phyloP scores from a whole-genome alignment of 2,888 invertebrate genomes.

The Aphrophora alni region DNA sequence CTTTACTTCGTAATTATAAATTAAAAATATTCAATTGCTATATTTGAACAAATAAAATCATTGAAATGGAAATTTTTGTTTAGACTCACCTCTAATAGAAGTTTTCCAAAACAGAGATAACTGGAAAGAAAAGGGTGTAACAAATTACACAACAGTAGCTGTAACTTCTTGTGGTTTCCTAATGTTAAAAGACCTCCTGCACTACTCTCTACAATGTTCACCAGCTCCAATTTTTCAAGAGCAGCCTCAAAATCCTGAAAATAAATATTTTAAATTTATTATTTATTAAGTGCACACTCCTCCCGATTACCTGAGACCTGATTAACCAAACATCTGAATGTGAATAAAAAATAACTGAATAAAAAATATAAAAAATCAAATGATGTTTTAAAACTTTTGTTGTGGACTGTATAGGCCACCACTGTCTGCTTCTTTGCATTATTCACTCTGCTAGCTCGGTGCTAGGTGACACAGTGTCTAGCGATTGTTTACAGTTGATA shows the following conservation, averaged over 20 bases:
- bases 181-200: slow-evolving; percentile 53
- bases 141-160: slow-evolving; percentile 65
- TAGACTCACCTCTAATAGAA: slow-evolving; percentile 58
- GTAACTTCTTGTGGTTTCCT: slow-evolving; percentile 60
- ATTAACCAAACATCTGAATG: background rate
- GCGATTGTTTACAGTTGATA: no score
- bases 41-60: background rate
- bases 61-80: background rate
- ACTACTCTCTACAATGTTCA: slow-evolving; percentile 55
- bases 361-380: no score
- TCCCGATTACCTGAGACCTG: slow-evolving; percentile 26
- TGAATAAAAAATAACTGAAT: slow-evolving; percentile 25
- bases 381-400: no score
- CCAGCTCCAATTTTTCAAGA: slow-evolving; percentile 55
- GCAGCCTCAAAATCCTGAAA: slow-evolving; percentile 60
- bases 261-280: no score
- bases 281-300: slow-evolving; percentile 27
- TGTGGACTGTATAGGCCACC: no score
- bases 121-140: slow-evolving; percentile 70
- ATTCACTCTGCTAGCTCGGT: no score
- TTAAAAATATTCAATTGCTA: no score
- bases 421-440: no score
- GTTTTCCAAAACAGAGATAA: slow-evolving; percentile 61
- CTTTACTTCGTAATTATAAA: no score
- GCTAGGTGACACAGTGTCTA: no score